Evolutionary conservation across 2,797 vertebrate species (phyloP), one percentile per base, ranked within the genome.

Genomic region (Phalloptychus januarius): DNA sequence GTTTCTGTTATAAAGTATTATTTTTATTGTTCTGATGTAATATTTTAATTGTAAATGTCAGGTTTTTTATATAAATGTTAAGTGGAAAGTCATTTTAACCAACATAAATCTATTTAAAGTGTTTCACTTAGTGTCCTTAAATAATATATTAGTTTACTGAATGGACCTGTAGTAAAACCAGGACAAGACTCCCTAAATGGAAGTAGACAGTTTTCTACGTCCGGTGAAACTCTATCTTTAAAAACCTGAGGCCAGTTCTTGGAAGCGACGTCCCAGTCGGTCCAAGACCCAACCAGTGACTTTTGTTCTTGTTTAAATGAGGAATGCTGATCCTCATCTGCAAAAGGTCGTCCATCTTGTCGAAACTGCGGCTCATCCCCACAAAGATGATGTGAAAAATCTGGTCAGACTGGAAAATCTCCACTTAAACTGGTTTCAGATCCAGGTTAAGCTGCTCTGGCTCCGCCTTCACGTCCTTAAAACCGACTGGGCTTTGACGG

Each of bases 401-500:
- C 93, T 88, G 7, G 94, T 75, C 33, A 31, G 76, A 73, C 93
- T n/a, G 75, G 95, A 89, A 89, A 82, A 28, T 71, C 72, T n/a
- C 23, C 45, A 5, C 7, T 11, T 0, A 2, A 16, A 11, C 42
- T 44, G 70, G 94, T 95, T 95, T 95, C 91, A 89, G 88, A 82
- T 80, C 76, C 79, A 70, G 7, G 48, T 56, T 58, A 54, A 18
- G 70, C 58, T 3, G 0, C 11, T 46, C 2, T 85, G 82, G 89
- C 95, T 92, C 95, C 95, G 42, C 95, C 92, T 78, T 61, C 48
- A 1, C 11, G 0, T 50, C 69, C 38, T 92, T 95, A 95, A 77
- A 95, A 91, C 80, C 2, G 2, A 44, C 46, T 1, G 2, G 1
- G 7, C 3, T 5, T 7, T 18, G 20, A n/a, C 2, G 0, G 36